Conservation (phyloP, 2,888 invertebrate species). For the Tolmerus cingulatus region DNA sequence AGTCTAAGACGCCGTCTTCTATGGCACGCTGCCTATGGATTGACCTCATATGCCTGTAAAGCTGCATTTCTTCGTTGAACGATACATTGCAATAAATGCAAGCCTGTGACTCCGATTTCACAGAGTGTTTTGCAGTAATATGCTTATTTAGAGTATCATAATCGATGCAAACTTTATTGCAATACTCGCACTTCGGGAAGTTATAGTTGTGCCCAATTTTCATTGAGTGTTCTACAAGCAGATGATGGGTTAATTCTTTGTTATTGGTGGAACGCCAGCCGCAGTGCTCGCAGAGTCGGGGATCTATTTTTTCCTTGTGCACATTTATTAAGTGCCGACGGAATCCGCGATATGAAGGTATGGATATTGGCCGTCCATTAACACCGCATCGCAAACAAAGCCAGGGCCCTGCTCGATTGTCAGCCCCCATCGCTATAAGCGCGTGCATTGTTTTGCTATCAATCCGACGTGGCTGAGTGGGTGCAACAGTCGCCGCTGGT, state of each 20-base stretch:
- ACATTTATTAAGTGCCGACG: conserved; percentile 82
- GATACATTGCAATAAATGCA: conserved; percentile 80
- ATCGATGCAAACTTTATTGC: conserved; percentile 79
- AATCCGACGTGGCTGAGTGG: conserved; percentile 65
- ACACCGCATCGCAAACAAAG: conserved; percentile 79
- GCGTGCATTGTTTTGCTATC: conserved; percentile 71
- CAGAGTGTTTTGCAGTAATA: conserved; percentile 66
- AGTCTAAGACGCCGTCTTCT: conserved; percentile 72
- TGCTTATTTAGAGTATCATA: conserved; percentile 76
- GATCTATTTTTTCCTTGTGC: conserved; percentile 79
- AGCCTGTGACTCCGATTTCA: conserved; percentile 64
- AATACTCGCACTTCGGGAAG: conserved; percentile 82
- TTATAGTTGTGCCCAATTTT: conserved; percentile 74
- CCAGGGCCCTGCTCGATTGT: conserved; percentile 77
- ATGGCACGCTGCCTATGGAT: conserved; percentile 72
- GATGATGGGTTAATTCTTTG: conserved; percentile 78
- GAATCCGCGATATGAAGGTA: conserved; percentile 80
- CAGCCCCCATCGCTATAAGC: conserved; percentile 69
- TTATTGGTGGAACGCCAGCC: conserved; percentile 79
- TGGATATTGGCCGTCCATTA: conserved; percentile 73
- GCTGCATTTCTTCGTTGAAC: conserved; percentile 73
- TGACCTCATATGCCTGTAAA: conserved; percentile 76
- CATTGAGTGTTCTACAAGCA: conserved; percentile 81
- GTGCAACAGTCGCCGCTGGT: background rate
- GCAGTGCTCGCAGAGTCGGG: conserved; percentile 83